Evolutionary conservation across 2,888 invertebrate species (phyloP), one percentile per base, ranked within the genome.

Genomic region (Trissonchulus sp.): DNA sequence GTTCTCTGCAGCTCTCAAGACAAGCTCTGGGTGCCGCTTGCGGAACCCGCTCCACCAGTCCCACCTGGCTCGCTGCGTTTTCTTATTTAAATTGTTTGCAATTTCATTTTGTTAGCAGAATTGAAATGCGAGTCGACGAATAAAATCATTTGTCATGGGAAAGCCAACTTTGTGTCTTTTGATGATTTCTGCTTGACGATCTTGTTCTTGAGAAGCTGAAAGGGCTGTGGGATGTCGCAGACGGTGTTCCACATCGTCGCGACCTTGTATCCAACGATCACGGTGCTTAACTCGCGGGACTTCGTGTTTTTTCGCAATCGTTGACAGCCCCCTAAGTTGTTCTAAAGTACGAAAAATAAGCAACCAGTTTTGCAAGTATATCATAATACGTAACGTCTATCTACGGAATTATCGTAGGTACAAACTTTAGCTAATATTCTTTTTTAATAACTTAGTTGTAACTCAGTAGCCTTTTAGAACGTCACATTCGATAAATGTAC

Each of bases 151-250:
- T 18, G 60, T 60, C 60, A 60, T 60, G 18, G 60, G 60, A n/a
- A 60, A 60, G 18, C 60, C 60, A 60, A 60, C 18, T n/a, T n/a
- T 18, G 18, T 60, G 60, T 60, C 60, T 18, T n/a, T 60, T 60
- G n/a, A 60, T 23, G 18, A 60, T 60, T 60, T 60, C 60, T 23
- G 60, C 60, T 60, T 23, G 18, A n/a, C 18, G 60, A 60, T 60
- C 60, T 18, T 60, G 18, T 60, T 60, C 60, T 60, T 60, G 60
- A 23, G 18, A n/a, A 18, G 60, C 60, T 23, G 60, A 23, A 23
- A 60, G n/a, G 60, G 60, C n/a, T 60, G 60, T 60, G 60, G 60
- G 60, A n/a, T n/a, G 60, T 23, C 60, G 18, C 60, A 60, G n/a
- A 60, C 60, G 18, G n/a, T 60, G 60, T n/a, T n/a, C n/a, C 60